These are phyloP conservation scores for Mylabris sibirica DNA, from an alignment of 2,888 invertebrate genomes.

Conservation along the genomic window DNA sequence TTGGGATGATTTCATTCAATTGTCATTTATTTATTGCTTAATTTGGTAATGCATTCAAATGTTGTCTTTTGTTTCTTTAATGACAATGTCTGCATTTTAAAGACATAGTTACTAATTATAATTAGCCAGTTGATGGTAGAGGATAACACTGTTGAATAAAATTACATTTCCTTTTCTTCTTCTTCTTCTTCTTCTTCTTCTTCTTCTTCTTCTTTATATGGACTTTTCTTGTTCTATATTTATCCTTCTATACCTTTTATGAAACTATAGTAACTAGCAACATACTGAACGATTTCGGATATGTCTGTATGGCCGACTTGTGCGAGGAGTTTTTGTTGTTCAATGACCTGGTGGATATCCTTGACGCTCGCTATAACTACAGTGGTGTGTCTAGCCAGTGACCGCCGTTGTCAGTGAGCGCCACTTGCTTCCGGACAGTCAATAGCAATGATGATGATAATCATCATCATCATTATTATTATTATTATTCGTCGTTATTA, in stretches of 20 bases:
- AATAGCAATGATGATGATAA: background rate
- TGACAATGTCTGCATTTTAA: background rate
- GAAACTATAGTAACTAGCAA: background rate
- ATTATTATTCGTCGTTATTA: background rate
- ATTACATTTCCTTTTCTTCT: no score
- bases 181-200: no score
- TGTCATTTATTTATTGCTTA: background rate
- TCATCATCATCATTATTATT: background rate
- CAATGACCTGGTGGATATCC: conserved; percentile 7
- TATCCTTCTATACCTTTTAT: background rate
- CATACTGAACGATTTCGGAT: background rate
- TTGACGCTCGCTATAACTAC: background rate
- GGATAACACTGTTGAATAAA: no score
- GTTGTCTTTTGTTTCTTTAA: background rate
- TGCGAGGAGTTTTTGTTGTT: background rate
- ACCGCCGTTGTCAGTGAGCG: background rate
- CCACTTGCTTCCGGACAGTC: conserved; percentile 2
- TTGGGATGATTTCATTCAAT: conserved; percentile 2
- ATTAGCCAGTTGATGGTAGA: no score
- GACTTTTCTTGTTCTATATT: background rate
- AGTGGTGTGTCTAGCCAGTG: conserved; percentile 3
- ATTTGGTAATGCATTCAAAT: background rate
- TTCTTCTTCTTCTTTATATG: background rate
- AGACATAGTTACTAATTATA: background rate
- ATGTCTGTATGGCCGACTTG: background rate